A percentile compares a stretch with the other conserved stretches of the same genome.
phyloP scores from a whole-genome alignment of 1,140 invertebrate species.

The Danaus melanippus region DNA sequence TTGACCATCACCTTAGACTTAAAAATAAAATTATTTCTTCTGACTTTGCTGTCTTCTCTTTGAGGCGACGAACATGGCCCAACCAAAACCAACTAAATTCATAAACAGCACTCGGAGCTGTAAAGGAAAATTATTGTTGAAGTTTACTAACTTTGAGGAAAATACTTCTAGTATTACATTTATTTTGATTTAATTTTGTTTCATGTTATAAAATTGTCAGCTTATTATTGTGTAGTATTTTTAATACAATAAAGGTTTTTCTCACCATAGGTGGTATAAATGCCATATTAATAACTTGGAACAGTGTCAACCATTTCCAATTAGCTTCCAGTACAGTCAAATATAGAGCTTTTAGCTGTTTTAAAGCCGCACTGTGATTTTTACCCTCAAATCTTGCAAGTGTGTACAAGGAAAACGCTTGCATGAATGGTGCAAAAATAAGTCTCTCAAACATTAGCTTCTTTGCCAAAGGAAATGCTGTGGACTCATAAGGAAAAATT shows the following conservation, averaged over 20 bases:
- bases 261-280: constrained; percentile 81
- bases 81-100: constrained; percentile 79
- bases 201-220: constrained; percentile 11
- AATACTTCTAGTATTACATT: constrained; percentile 2
- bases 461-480: constrained; percentile 70
- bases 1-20: constrained; percentile 9
- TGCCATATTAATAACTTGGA: constrained; percentile 80
- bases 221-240: too few relatives aligned
- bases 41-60: constrained; percentile 52
- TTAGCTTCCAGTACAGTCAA: constrained; percentile 76
- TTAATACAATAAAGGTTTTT: constrained; percentile 13
- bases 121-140: constrained; percentile 33
- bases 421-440: constrained; percentile 79
- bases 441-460: constrained; percentile 78
- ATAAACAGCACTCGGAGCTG: constrained; percentile 78
- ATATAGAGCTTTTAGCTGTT: constrained; percentile 75
- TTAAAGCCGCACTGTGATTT: constrained; percentile 73
- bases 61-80: constrained; percentile 78
- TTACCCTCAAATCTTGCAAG: constrained; percentile 81
- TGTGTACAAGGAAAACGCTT: constrained; percentile 79
- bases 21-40: constrained; percentile 30
- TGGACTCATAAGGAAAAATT: constrained; percentile 70
- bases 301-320: constrained; percentile 80
- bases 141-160: constrained; percentile 3
- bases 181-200: constrained; percentile 1